phyloP scores from a whole-genome alignment of 1,140 invertebrate genomes.

The Neodiprion pinetum region DNA sequence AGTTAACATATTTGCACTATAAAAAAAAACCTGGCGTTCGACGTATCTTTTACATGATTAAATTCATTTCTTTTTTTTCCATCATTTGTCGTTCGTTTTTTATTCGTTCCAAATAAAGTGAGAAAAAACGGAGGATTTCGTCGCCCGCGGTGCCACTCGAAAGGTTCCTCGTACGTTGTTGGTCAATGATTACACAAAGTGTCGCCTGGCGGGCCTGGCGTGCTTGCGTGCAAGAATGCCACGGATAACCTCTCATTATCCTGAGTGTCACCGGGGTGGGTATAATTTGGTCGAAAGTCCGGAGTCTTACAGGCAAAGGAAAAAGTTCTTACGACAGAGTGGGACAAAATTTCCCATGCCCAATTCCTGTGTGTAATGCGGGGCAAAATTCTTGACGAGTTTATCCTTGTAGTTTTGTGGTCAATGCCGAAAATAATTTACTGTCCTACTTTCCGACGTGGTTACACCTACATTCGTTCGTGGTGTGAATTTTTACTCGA shows the following conservation, averaged over 20 bases:
- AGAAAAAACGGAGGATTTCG: neutral
- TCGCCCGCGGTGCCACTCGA: neutral
- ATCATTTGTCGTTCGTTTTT: neutral
- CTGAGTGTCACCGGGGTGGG: neutral
- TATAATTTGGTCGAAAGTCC: neutral
- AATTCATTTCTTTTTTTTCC: too few relatives aligned
- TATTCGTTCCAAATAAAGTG: neutral
- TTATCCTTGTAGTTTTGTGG: neutral
- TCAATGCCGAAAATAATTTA: too few relatives aligned
- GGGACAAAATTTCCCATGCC: neutral
- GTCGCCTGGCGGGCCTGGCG: neutral
- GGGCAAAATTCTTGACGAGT: neutral
- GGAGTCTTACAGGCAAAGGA: neutral
- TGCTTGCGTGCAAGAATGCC: slow-evolving; percentile 4
- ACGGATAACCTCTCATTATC: slow-evolving; percentile 2
- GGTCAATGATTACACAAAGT: slow-evolving; percentile 2
- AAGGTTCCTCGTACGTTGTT: neutral
- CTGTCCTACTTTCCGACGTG: too few relatives aligned
- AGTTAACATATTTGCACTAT: too few relatives aligned
- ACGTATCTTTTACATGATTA: too few relatives aligned
- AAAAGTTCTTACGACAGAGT: neutral
- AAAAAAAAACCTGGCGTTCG: too few relatives aligned
- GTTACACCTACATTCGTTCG: too few relatives aligned
- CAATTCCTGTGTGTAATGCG: too few relatives aligned
- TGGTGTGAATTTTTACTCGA: too few relatives aligned